Evolutionary conservation across 2,797 vertebrate species (phyloP).

Genomic region (Erethizon dorsatum): DNA sequence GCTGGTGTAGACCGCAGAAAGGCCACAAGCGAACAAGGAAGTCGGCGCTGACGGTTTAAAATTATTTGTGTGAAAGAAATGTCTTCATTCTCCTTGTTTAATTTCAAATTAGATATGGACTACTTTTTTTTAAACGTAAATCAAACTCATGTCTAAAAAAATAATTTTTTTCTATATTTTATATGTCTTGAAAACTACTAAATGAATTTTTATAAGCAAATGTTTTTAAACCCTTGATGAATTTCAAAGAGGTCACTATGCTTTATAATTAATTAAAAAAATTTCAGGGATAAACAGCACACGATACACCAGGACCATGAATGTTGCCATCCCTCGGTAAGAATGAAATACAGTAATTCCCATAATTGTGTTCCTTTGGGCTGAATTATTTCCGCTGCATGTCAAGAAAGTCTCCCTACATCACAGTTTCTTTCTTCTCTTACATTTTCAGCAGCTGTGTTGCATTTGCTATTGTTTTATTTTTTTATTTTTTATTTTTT

Average conservation of each 20-base stretch:
- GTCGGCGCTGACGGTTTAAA: background rate
- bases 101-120: background rate
- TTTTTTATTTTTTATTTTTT: too few relatives aligned
- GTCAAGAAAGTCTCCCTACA: background rate
- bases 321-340: background rate
- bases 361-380: background rate
- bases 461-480: background rate
- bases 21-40: background rate
- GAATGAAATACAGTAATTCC: background rate
- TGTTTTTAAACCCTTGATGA: background rate
- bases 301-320: too few relatives aligned
- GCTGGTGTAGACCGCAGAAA: background rate
- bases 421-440: background rate
- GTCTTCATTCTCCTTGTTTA: background rate
- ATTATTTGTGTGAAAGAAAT: background rate
- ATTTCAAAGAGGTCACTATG: background rate
- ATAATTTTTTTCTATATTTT: background rate
- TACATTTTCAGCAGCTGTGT: background rate
- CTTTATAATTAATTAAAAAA: background rate
- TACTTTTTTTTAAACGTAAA: background rate
- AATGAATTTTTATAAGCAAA: background rate
- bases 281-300: background rate
- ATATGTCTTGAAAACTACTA: background rate
- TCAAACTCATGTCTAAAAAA: conserved; percentile 9
- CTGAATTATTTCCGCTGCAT: background rate